Evolutionary conservation across 2,888 invertebrate genomes (phyloP), one percentile per base, ranked within the genome.

Genomic region (Brenthis ino): DNA sequence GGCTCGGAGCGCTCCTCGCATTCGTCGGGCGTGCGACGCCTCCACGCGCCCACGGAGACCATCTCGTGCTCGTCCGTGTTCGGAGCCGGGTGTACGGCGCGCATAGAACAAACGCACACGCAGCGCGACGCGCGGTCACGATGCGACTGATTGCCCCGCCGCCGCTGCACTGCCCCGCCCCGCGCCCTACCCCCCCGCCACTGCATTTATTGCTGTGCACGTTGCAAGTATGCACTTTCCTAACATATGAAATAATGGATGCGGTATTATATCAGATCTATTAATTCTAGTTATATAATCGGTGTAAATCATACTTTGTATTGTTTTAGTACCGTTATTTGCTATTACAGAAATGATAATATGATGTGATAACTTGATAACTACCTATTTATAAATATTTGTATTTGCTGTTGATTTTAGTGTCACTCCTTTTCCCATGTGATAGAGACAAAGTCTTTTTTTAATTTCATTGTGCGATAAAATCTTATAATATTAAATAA

Each of bases 31-130:
- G 89, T 85, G 79, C 89, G 89, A 78, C 90, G 91, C 84, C 91
- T 86, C 91, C 93, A 93, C 82, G 86, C 80, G 82, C 89, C 86
- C 82, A 91, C 84, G 80, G 92, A 91, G 80, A 91, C 92, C 92
- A 93, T 93, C 79, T 77, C 82, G 79, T 72, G 77, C 76, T 73
- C 76, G 76, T 83, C 80, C 84, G 76, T 78, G 79, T 79, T 81
- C 80, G 84, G 80, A 74, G 94, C 93, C 86, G 93, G 90, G 79
- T 74, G 78, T 63, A 79, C 74, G 76, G 77, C 68, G 73, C 74
- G 75, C 73, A 60, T 57, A 70, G 57, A 28, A 54, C 51, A 71
- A 53, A 68, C 74, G 74, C 73, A 77, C 79, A 76, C 77, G 88
- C 94, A 87, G 82, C 94, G 75, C 85, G 81, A 78, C 85, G 85